Evolutionary conservation across 1,140 invertebrate species (phyloP).

Genomic region (Hesperophylax magnus): DNA sequence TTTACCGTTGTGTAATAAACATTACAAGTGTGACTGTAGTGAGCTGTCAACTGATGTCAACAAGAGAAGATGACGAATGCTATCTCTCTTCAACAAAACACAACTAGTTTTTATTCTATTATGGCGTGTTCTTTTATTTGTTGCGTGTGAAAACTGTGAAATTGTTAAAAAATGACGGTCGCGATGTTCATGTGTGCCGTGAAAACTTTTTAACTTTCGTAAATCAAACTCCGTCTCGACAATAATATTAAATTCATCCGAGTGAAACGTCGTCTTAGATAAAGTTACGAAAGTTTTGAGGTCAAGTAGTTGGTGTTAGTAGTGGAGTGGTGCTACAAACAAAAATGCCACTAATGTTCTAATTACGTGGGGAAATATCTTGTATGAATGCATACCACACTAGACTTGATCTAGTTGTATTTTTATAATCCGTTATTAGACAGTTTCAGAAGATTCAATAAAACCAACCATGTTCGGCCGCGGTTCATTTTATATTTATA

Average conservation of each 20-base stretch:
- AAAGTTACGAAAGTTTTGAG: conserved; percentile 47
- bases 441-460: conserved; percentile 21
- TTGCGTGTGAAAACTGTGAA: conserved; percentile 9
- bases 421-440: conserved; percentile 47
- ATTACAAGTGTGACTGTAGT: neutral
- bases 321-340: conserved; percentile 29
- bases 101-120: conserved; percentile 46
- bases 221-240: conserved; percentile 10
- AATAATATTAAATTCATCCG: neutral
- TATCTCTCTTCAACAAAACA: conserved; percentile 49
- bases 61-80: conserved; percentile 51
- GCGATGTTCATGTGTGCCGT: neutral
- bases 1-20: conserved; percentile 56
- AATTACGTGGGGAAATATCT: conserved; percentile 51
- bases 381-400: conserved; percentile 38
- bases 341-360: conserved; percentile 49
- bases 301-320: conserved; percentile 29
- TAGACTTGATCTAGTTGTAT: conserved; percentile 39
- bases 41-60: conserved; percentile 51
- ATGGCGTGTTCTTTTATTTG: conserved; percentile 35
- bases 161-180: conserved; percentile 35
- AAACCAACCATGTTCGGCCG: conserved; percentile 21
- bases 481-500: neutral
- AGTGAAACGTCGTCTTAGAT: conserved; percentile 43
- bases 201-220: conserved; percentile 27